Conservation (phyloP, 2,888 invertebrate species). For the Dysmachus trigonus region DNA sequence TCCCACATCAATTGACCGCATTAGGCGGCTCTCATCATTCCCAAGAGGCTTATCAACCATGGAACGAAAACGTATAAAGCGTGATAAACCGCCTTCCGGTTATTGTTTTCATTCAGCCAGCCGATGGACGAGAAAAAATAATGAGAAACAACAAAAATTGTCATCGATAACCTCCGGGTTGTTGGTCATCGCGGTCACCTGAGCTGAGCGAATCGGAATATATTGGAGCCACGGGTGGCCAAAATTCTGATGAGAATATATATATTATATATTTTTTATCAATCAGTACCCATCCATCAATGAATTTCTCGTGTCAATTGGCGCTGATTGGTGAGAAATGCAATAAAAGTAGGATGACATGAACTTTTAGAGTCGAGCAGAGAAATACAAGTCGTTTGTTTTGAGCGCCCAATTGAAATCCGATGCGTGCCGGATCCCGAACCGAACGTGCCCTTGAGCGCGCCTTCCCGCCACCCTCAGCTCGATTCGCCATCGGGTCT, state of each 20-base stretch:
- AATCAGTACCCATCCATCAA: background rate
- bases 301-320: background rate
- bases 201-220: background rate
- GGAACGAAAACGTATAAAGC: background rate
- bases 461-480: background rate
- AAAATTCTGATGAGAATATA: background rate
- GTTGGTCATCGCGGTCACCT: background rate
- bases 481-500: background rate
- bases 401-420: background rate
- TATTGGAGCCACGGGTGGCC: background rate
- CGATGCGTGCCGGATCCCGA: background rate
- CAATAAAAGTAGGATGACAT: background rate
- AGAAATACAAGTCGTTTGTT: background rate
- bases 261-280: no score
- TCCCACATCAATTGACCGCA: background rate
- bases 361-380: background rate
- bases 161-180: background rate
- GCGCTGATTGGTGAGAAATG: background rate
- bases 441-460: background rate
- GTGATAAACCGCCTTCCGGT: constrained; percentile 21
- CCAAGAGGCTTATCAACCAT: background rate
- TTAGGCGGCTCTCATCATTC: background rate
- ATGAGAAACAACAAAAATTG: background rate
- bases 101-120: background rate
- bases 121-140: background rate